Evolutionary conservation across 1,140 invertebrate species (phyloP).

Genomic region (Rhopalosiphum maidis): DNA sequence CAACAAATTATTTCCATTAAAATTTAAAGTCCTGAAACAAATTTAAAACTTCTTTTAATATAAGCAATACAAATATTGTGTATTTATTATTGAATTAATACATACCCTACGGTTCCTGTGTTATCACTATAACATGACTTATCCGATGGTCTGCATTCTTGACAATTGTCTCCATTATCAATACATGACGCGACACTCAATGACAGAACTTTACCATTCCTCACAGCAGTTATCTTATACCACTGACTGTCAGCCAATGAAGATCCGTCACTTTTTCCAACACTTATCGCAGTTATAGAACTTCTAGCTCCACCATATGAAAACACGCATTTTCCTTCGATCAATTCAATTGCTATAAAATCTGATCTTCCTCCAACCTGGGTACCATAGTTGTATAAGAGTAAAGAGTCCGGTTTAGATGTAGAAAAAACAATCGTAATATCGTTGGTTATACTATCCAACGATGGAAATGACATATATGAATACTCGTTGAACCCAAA

Average conservation of each 20-base stretch:
- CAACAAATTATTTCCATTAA: constrained; percentile 85
- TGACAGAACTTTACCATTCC: constrained; percentile 85
- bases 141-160: constrained; percentile 83
- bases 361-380: constrained; percentile 88
- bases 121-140: constrained; percentile 81
- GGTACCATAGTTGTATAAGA: constrained; percentile 89
- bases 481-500: constrained; percentile 89
- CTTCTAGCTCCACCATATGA: constrained; percentile 88
- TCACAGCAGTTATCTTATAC: constrained; percentile 89
- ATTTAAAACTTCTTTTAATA: constrained; percentile 46
- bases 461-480: constrained; percentile 83
- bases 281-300: constrained; percentile 79
- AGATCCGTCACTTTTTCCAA: constrained; percentile 67
- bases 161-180: constrained; percentile 84
- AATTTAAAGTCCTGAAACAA: constrained; percentile 82
- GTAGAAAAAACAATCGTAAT: constrained; percentile 91
- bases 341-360: constrained; percentile 88
- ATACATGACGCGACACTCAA: constrained; percentile 80
- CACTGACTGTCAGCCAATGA: constrained; percentile 85
- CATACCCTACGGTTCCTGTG: constrained; percentile 83
- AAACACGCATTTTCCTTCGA: constrained; percentile 82
- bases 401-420: constrained; percentile 81
- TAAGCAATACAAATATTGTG: neutral
- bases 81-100: constrained; percentile 41
- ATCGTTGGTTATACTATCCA: constrained; percentile 88